Evolutionary conservation across 1,140 invertebrate species (phyloP).

Genomic region (Eueides isabella): DNA sequence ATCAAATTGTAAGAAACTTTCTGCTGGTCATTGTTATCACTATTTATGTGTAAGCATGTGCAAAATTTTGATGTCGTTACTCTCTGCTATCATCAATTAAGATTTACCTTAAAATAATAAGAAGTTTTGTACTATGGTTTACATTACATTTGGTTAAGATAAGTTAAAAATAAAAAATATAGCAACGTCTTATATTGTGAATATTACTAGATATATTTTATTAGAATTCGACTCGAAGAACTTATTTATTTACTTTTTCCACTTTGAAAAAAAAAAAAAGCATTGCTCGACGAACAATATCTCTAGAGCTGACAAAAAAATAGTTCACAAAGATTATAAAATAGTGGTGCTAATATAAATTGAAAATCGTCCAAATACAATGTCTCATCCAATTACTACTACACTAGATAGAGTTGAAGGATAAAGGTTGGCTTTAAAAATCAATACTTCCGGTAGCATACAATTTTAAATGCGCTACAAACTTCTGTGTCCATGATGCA

Average conservation of each 20-base stretch:
- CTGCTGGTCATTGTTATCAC: neutral
- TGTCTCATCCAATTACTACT: neutral
- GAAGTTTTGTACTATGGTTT: too few relatives aligned
- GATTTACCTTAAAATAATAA: too few relatives aligned
- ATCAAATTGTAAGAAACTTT: neutral
- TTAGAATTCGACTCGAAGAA: too few relatives aligned
- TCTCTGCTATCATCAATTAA: neutral
- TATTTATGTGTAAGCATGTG: neutral
- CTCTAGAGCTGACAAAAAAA: too few relatives aligned
- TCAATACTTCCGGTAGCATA: neutral
- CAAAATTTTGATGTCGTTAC: neutral
- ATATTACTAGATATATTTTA: too few relatives aligned
- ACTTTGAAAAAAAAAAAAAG: too few relatives aligned
- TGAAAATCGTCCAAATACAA: neutral
- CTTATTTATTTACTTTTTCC: too few relatives aligned
- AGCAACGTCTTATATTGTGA: too few relatives aligned
- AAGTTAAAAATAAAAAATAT: too few relatives aligned
- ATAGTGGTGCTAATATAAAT: neutral
- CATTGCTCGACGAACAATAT: too few relatives aligned
- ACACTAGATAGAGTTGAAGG: neutral
- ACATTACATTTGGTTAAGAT: too few relatives aligned
- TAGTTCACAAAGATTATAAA: too few relatives aligned
- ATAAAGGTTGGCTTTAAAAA: constrained; percentile 11
- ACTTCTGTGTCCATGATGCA: neutral
- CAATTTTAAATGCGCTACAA: constrained; percentile 4